Base-by-base conservation (phyloP, 2,888 invertebrate genomes). In the Hipparchia sbordonii region DNA sequence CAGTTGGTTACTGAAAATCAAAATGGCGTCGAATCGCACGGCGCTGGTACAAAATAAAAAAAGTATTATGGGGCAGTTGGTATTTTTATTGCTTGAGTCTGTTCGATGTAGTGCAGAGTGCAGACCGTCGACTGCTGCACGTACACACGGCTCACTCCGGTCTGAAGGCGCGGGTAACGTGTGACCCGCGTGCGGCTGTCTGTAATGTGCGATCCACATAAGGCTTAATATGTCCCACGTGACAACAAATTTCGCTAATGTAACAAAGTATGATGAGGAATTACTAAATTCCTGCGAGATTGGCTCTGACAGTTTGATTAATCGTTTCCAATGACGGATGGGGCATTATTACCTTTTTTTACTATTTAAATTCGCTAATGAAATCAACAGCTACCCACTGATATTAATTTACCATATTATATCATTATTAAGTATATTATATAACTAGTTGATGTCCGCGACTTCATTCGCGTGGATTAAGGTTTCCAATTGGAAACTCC, bases 221-320 rank as follows among this genome's bases (percentile, higher is more conserved):
- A 60, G 39, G 39, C 39, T 39, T 39, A 45, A 46, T 8, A 10
- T 54, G 23, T 12, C 48, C 45, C 59, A 72, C 57, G 45, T 57
- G 56, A 62, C 48, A 52, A 3, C 63, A 63, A 71, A 71, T 67
- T 69, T 67, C 56, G 62, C 67, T 74, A 69, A 72, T 74, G 66
- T 46, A 59, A 77, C 79, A 76, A 78, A 62, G 62, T 63, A 56
- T 79, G 76, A 73, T 84, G 79, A 82, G 77, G 77, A 85, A 87
- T 86, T 83, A 82, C 84, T 87, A 82, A 85, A 86, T 87, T 85
- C 83, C 81, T 81, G 79, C 79, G 84, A 81, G 63, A 80, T 79
- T 78, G 76, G 75, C 76, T 67, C 54, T 78, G 81, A 80, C 79
- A 84, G 79, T 79, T 86, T 87, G 86, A 87, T 87, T 81, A 81